Base-by-base conservation (phyloP, 2,888 invertebrate species). In the Azorinus chamasolen region DNA sequence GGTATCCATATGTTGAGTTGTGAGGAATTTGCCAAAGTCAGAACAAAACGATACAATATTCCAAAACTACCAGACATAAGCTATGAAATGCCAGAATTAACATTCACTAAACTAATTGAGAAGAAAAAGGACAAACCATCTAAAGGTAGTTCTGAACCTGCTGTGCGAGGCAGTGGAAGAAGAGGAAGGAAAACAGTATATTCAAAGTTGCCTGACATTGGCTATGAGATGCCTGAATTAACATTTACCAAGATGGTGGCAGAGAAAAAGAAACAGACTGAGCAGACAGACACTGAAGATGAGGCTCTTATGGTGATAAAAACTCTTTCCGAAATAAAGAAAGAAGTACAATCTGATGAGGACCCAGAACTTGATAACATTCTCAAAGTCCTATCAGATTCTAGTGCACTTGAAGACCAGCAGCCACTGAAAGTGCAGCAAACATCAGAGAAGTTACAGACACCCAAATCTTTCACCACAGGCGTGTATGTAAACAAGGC, bases 1-100 rank as follows among this genome's bases (percentile, higher is more conserved):
- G 95, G 95, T 24, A 94, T 94, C 62, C 88, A 94, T 14, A 85
- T 93, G 12, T 90, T 93, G 80, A 91, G 94, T 12, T 92, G 93
- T 0, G 94, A 94, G 73, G 90, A 89, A 58, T 89, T 89, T 73
- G 76, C 79, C 43, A 88, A 86, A 69, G 87, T 88, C 1, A 70
- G 87, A 51, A 89, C 89, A 20, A 88, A 85, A 59, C 86, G 84
- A n/a, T 87, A 88, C 68, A 85, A 68, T 14, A 64, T 71, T 24
- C 68, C 71, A 45, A 32, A 48, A 24, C 37, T 71, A 20, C 63
- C 72, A 22, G 72, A 68, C 5, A 74, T 75, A 8, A 37, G 64
- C 39, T 74, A 75, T 58, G 27, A 54, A 41, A 75, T 75, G 75
- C 79, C 74, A 18, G 68, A 75, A 41, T 41, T 75, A 24, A 64